A percentile compares a stretch with the other conserved stretches of the same genome.
Evolutionary conservation across 2,797 vertebrate species (phyloP).

Genomic region (Hephaestus fuliginosus): DNA sequence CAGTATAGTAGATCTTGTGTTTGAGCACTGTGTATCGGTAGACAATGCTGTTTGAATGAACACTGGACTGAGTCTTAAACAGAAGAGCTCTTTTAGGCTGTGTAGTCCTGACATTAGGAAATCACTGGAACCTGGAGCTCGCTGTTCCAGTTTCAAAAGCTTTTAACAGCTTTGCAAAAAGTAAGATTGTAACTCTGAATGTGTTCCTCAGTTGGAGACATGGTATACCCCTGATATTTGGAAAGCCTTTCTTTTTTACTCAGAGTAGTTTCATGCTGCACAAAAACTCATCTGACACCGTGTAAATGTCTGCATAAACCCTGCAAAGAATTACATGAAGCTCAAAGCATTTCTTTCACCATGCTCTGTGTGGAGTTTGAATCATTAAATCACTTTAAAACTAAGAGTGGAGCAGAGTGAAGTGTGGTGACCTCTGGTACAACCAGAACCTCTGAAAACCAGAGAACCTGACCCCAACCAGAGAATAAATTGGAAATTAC

Average conservation of each 20-base stretch:
- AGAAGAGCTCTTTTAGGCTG: slow-evolving; percentile 32
- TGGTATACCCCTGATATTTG: slow-evolving; percentile 38
- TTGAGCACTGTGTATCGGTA: neutral
- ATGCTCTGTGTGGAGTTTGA: slow-evolving; percentile 17
- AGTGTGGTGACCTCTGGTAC: neutral
- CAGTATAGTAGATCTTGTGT: slow-evolving; percentile 19
- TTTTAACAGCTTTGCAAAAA: slow-evolving; percentile 29
- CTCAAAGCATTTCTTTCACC: slow-evolving; percentile 13
- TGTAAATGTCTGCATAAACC: slow-evolving; percentile 30
- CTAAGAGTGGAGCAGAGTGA: neutral
- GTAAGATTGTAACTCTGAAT: slow-evolving; percentile 30
- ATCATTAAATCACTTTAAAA: neutral
- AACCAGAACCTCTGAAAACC: neutral
- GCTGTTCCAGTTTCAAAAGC: slow-evolving; percentile 37
- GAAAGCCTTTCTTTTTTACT: slow-evolving; percentile 25
- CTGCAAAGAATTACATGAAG: slow-evolving; percentile 1
- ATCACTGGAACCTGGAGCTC: slow-evolving; percentile 34
- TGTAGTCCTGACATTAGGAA: slow-evolving; percentile 40
- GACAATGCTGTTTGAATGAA: slow-evolving; percentile 44
- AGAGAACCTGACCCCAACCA: neutral
- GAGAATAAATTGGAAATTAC: neutral
- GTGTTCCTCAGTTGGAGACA: slow-evolving; percentile 42
- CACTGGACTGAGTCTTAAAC: slow-evolving; percentile 22
- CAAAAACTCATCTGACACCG: slow-evolving; percentile 24
- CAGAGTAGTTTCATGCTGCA: slow-evolving; percentile 8